Base-by-base conservation (phyloP, 2,888 invertebrate species). In the Lobophora halterata region DNA sequence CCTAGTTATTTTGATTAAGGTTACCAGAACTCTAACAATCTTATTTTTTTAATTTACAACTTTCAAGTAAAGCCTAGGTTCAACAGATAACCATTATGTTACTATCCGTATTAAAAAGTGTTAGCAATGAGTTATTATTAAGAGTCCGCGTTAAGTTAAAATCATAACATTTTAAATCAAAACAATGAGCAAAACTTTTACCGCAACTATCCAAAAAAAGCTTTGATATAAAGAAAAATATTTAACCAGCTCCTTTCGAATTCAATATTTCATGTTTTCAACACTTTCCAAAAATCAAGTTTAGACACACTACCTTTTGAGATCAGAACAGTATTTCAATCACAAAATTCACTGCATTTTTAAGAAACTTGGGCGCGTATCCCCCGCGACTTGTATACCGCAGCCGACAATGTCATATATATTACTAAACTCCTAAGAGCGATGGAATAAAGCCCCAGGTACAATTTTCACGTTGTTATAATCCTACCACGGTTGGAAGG, bases 301-400 rank as follows among this genome's bases (percentile, higher is more conserved):
- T 46, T 10, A 29, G 20, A 38, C 52, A 57, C 56, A 61, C 64
- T 66, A 72, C 68, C 70, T 77, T 28, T 39, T 58, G 66, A 73
- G 70, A 78, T 77, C 72, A 67, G 47, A 64, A 50, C 65, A 61
- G 65, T 69, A 55, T 65, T 63, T 42, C 23, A 58, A 68, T 65
- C 72, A 78, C 77, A 60, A 63, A 58, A 50, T 65, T 68, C 76
- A 79, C 76, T 71, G 59, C 71, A 78, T 75, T 69, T 61, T 71
- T 65, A 46, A 65, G 34, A 26, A 47, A 58, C 49, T 34, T 57
- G 48, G 34, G 42, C 33, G 24, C 28, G 42, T 43, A 40, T 46
- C 37, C 52, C 42, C 50, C 44, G 49, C 52, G 52, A 48, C 46
- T 52, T 37, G 34, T 35, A 33, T 33, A 56, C 69, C 64, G 56